Percentiles rank a stretch among this genome's conserved stretches.
phyloP scores from a whole-genome alignment of 2,797 vertebrate genomes.

The Cossypha heuglini region DNA sequence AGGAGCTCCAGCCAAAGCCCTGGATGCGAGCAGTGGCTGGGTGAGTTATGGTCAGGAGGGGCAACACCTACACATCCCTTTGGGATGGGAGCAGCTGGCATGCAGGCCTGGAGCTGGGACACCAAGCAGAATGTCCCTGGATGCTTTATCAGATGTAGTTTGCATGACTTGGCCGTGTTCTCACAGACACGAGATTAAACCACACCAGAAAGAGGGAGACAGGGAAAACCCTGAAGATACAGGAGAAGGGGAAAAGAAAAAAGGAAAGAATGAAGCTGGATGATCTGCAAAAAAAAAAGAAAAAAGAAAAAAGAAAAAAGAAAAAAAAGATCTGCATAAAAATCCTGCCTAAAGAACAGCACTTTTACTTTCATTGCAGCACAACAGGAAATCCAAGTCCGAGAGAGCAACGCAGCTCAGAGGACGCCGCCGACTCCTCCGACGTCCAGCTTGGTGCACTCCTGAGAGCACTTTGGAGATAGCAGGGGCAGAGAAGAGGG shows the following conservation, averaged over 20 bases:
- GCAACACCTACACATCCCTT: background rate
- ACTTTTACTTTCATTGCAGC: background rate
- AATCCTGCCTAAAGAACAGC: background rate
- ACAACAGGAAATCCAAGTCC: background rate
- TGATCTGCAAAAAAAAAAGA: background rate
- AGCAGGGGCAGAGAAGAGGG: background rate
- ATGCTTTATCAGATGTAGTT: background rate
- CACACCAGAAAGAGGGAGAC: background rate
- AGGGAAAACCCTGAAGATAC: background rate
- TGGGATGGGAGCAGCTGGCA: background rate
- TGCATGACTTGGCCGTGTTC: accelerated
- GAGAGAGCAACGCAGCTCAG: background rate
- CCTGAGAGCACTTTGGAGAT: background rate
- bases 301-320: background rate
- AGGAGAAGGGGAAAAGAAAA: background rate
- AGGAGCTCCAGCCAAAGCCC: background rate
- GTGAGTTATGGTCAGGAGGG: background rate
- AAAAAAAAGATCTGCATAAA: accelerated
- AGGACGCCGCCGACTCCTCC: background rate
- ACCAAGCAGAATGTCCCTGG: accelerated
- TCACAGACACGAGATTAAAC: background rate
- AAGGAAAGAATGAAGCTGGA: background rate
- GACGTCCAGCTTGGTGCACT: accelerated
- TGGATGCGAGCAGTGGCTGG: accelerated
- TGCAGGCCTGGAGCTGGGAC: background rate